Evolutionary conservation across 2,888 invertebrate species (phyloP).

Genomic region (Malthinus flaveolus): DNA sequence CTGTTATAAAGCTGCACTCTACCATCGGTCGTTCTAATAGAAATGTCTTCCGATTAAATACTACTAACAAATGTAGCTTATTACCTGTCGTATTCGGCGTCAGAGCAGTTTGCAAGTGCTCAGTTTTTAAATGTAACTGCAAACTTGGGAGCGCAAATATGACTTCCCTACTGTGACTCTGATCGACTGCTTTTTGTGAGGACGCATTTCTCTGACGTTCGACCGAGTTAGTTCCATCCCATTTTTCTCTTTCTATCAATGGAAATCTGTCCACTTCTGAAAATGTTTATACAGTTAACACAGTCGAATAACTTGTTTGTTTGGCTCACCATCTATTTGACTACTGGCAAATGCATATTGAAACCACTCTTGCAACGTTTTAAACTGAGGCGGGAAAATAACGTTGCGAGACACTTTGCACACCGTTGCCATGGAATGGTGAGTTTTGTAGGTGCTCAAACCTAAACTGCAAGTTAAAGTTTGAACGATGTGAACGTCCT

Average conservation of each 20-base stretch:
- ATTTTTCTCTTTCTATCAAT: constrained; percentile 76
- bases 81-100: constrained; percentile 70
- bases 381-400: constrained; percentile 94
- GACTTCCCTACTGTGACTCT: constrained; percentile 88
- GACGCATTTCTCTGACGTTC: constrained; percentile 59
- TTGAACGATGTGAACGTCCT: constrained; percentile 83
- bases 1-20: constrained; percentile 96
- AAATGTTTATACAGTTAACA: constrained; percentile 35
- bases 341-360: constrained; percentile 93
- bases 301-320: neutral
- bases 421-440: constrained; percentile 92
- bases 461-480: constrained; percentile 89
- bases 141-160: constrained; percentile 94
- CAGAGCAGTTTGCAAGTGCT: constrained; percentile 78
- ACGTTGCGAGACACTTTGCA: constrained; percentile 89
- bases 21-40: constrained; percentile 76
- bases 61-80: too few species aligned
- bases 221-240: constrained; percentile 62
- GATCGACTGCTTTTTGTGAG: constrained; percentile 70
- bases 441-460: constrained; percentile 67
- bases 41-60: too few species aligned
- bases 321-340: constrained; percentile 82
- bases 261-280: constrained; percentile 89
- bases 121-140: constrained; percentile 90
- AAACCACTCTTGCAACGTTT: constrained; percentile 94